Base-by-base conservation (phyloP, 2,888 invertebrate genomes). In the Xanthia icteritia region DNA sequence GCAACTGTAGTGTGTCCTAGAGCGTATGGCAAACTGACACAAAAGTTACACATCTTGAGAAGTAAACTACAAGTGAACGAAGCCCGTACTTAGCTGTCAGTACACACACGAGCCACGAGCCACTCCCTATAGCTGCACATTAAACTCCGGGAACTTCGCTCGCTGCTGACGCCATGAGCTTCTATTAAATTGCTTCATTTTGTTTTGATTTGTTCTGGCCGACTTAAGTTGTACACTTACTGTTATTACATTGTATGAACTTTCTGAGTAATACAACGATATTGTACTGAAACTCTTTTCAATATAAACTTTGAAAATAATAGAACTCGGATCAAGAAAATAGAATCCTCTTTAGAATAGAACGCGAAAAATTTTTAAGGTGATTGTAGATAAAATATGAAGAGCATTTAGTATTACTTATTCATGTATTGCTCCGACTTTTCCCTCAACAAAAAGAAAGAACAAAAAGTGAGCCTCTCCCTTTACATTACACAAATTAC, bases 141-240 rank as follows among this genome's bases (percentile, higher is more conserved):
- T 86, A 70, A 64, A 75, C 58, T 66, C 36, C 20, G n/a, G 42
- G 61, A 74, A 85, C 72, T 73, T 85, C 23, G 58, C 51, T 60
- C 45, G 69, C 82, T 51, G 69, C 69, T 74, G 77, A 83, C 86
- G 78, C 68, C 39, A 36, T 27, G 23, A 31, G 65, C 72, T 86
- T 75, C 74, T 74, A 76, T 69, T 76, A 76, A 80, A 84, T 77
- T 74, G 71, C 76, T 86, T 74, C 76, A 76, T 84, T 80, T 69
- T 76, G 68, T 76, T 69, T 27, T 72, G 73, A 84, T 84, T 70
- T 68, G 68, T 86, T 76, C 60, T 61, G 54, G 42, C 31, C 39
- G 13, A 66, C 68, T 68, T 39, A 58, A 58, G 54, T 85, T 56
- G 68, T 79, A 27, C 51, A 58, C 79, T 72, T 58, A 54, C 73